phyloP scores from a whole-genome alignment of 2,888 invertebrate genomes.

The Heliconius charithonia region DNA sequence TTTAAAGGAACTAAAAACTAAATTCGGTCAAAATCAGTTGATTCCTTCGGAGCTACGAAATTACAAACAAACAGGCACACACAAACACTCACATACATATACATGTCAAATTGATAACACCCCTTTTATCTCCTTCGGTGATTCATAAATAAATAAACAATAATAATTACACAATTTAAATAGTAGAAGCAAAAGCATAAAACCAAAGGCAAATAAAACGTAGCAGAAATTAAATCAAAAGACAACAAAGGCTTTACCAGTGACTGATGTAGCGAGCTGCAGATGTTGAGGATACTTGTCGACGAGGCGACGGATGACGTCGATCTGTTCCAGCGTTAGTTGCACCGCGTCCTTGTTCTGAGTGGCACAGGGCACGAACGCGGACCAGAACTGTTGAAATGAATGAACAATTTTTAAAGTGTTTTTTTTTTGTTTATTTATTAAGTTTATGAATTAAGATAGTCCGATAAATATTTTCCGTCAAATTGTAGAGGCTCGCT shows the following conservation, averaged over 20 bases:
- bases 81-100: too few species aligned
- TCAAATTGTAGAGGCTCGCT: too few species aligned
- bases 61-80: too few species aligned
- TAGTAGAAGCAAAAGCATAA: neutral
- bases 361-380: constrained; percentile 87
- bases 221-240: constrained; percentile 13
- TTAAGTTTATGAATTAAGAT: neutral
- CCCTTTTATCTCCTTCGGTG: too few species aligned
- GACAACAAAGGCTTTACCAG: constrained; percentile 75
- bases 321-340: constrained; percentile 88
- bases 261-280: constrained; percentile 86
- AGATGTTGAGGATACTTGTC: constrained; percentile 86
- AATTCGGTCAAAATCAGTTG: too few species aligned
- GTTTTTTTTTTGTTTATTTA: neutral
- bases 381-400: constrained; percentile 87
- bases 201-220: neutral
- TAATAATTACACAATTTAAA: neutral
- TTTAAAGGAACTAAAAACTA: too few species aligned
- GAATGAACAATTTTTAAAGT: neutral
- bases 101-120: too few species aligned
- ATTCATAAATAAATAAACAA: too few species aligned
- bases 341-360: constrained; percentile 89
- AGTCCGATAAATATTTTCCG: too few species aligned
- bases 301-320: constrained; percentile 88
- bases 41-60: too few species aligned